Evolutionary conservation across 2,888 invertebrate species (phyloP).

Genomic region (Lingula anatina): DNA sequence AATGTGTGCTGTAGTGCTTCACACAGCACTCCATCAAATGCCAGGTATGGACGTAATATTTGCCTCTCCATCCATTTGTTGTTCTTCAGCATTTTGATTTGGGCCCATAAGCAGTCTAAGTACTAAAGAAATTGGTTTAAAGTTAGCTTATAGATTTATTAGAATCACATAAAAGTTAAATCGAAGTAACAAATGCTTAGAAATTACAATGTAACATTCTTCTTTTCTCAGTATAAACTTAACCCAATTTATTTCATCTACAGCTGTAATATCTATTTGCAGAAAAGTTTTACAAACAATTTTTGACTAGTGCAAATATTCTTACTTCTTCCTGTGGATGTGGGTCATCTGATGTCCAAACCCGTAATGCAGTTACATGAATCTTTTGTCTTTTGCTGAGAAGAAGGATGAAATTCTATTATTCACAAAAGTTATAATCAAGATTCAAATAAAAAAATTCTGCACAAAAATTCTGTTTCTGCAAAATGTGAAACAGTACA

Average conservation of each 20-base stretch:
- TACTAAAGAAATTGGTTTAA: conserved; percentile 57
- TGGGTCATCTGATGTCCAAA: conserved; percentile 90
- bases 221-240: conserved; percentile 1
- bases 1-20: conserved; percentile 95
- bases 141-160: conserved; percentile 1
- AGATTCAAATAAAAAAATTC: too few species aligned
- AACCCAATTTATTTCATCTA: not conserved
- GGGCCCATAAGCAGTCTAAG: conserved; percentile 93
- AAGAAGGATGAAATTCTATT: conserved; percentile 9
- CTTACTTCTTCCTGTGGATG: conserved; percentile 83
- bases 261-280: not conserved
- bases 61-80: conserved; percentile 98
- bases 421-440: too few species aligned
- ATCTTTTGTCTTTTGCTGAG: conserved; percentile 73
- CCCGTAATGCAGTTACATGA: conserved; percentile 86
- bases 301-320: not conserved
- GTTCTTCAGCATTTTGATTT: conserved; percentile 81
- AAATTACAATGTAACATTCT: not conserved
- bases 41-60: conserved; percentile 89
- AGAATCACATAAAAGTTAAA: not conserved
- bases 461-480: too few species aligned
- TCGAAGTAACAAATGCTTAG: not conserved
- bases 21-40: conserved; percentile 86
- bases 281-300: not conserved
- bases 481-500: too few species aligned